These are phyloP conservation scores for Leptopilina boulardi DNA, from an alignment of 1,140 invertebrate species.

Conservation along the genomic window DNA sequence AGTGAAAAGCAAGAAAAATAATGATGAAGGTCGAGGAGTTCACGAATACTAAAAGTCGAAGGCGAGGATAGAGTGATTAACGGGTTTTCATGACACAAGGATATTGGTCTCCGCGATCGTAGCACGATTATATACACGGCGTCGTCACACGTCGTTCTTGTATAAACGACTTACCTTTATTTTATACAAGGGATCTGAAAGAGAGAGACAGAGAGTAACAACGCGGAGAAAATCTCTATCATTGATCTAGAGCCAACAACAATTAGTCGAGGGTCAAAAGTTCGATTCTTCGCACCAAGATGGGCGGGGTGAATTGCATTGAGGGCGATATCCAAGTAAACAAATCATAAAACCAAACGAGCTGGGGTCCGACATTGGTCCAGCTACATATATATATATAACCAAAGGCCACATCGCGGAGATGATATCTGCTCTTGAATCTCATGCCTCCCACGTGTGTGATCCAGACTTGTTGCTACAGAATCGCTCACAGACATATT, in stretches of 20 bases:
- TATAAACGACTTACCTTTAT: conserved; percentile 13
- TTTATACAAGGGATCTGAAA: conserved; percentile 36
- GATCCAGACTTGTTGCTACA: conserved; percentile 50
- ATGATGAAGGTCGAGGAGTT: conserved; percentile 28
- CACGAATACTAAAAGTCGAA: conserved; percentile 28
- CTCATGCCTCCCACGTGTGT: conserved; percentile 63
- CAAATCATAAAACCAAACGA: conserved; percentile 67
- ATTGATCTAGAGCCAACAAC: conserved; percentile 74
- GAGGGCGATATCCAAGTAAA: conserved; percentile 70
- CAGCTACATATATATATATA: conserved; percentile 40
- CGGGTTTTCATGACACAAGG: conserved; percentile 29
- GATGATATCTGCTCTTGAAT: conserved; percentile 56
- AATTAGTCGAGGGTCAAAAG: conserved; percentile 75
- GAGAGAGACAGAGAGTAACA: neutral
- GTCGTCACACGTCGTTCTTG: conserved; percentile 8
- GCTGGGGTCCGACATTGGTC: conserved; percentile 40
- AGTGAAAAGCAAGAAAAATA: conserved; percentile 23
- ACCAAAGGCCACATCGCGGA: conserved; percentile 53
- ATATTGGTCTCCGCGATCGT: conserved; percentile 15
- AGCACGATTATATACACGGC: neutral
- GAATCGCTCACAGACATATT: neutral
- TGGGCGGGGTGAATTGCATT: conserved; percentile 65
- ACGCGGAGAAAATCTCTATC: conserved; percentile 57
- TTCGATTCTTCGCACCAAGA: conserved; percentile 66
- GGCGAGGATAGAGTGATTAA: conserved; percentile 36